phyloP scores from a whole-genome alignment of 23 tunicate genomes.

The Styela clava region DNA sequence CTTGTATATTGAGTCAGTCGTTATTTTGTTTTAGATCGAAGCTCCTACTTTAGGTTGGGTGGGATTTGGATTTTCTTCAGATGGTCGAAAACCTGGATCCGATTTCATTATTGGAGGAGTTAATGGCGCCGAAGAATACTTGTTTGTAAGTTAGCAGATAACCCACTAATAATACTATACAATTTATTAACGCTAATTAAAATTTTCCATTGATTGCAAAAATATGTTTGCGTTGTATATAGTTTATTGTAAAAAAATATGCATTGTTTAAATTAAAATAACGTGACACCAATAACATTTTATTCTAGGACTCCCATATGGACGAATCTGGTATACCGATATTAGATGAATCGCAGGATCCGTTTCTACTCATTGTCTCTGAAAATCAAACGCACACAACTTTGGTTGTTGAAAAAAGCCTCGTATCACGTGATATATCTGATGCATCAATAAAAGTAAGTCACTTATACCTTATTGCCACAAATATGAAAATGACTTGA shows the following conservation, averaged over 20 bases:
- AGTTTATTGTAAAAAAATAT: too few relatives aligned
- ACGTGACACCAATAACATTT: too few relatives aligned
- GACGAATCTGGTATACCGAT: neutral
- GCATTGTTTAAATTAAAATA: too few relatives aligned
- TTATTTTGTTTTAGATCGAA: neutral
- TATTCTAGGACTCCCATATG: constrained; percentile 1
- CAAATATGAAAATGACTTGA: too few relatives aligned
- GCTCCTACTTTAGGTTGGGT: constrained; percentile 33
- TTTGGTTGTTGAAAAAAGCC: neutral
- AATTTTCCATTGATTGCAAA: too few relatives aligned
- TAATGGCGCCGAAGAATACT: neutral
- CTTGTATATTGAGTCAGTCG: too few relatives aligned
- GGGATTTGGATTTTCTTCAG: constrained; percentile 19
- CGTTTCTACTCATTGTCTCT: neutral
- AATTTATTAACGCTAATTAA: too few relatives aligned
- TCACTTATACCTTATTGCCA: neutral
- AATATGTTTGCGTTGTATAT: too few relatives aligned
- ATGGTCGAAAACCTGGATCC: constrained; percentile 5
- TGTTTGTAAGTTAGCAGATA: constrained; percentile 19
- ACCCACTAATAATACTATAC: too few relatives aligned
- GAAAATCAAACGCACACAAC: constrained; percentile 9
- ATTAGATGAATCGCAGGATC: constrained; percentile 13
- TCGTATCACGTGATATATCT: neutral
- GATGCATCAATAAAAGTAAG: constrained; percentile 4
- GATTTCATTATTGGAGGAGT: constrained; percentile 23